Conservation (phyloP, 2,797 vertebrate species). For the Malurus splendens region DNA sequence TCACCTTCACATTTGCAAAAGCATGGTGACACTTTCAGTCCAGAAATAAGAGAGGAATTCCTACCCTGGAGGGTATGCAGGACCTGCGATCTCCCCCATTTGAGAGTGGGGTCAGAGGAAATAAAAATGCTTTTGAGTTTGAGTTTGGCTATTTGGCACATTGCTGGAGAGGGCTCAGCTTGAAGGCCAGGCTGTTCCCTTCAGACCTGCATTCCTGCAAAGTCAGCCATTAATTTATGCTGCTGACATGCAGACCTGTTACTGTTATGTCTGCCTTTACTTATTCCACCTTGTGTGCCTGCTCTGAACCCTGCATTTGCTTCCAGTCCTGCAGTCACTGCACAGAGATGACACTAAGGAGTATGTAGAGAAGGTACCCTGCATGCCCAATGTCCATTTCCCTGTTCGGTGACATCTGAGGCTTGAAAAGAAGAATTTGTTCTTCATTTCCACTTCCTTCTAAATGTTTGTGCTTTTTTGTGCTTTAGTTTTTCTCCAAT, state of each 20-base stretch:
- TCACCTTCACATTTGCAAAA: background rate
- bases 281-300: background rate
- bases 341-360: background rate
- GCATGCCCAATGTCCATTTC: background rate
- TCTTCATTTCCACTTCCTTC: constrained; percentile 5
- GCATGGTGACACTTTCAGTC: background rate
- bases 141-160: background rate
- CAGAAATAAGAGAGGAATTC: background rate
- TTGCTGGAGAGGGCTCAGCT: background rate
- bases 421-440: background rate
- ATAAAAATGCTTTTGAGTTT: background rate
- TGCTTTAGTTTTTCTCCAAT: constrained; percentile 13
- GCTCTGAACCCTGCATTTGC: background rate
- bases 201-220: background rate
- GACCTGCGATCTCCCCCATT: background rate
- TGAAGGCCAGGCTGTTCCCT: background rate
- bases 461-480: constrained; percentile 23
- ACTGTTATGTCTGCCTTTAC: background rate
- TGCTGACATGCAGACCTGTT: background rate
- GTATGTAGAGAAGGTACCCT: background rate
- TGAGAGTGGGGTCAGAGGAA: background rate
- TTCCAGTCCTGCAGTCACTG: background rate
- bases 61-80: background rate
- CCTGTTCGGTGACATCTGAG: background rate
- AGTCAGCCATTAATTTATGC: background rate